Evolutionary conservation across 1,140 invertebrate species (phyloP).

Genomic region (Spodoptera frugiperda): DNA sequence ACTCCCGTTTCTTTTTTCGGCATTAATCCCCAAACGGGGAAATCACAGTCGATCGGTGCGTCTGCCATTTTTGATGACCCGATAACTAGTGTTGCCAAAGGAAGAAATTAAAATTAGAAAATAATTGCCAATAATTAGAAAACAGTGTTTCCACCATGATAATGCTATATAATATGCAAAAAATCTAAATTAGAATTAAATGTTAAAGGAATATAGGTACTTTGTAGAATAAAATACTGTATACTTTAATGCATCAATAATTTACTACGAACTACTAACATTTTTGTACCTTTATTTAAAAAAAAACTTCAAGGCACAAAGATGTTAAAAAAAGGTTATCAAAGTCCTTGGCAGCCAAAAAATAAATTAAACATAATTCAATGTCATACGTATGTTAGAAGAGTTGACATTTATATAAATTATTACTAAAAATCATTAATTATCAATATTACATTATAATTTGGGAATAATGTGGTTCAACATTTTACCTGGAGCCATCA

Average conservation of each 20-base stretch:
- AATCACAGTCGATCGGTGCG: conserved; percentile 90
- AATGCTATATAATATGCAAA: neutral
- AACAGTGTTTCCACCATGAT: neutral
- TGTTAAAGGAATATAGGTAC: too few species aligned
- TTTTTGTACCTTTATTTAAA: conserved; percentile 26
- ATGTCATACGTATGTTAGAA: too few species aligned
- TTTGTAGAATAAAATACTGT: neutral
- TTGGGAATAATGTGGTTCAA: conserved; percentile 60
- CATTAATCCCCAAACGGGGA: conserved; percentile 93
- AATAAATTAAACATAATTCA: neutral
- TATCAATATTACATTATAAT: neutral
- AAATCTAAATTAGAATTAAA: neutral
- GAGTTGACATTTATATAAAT: too few species aligned
- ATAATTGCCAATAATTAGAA: neutral
- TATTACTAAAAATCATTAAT: too few species aligned
- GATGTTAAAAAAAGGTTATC: too few species aligned
- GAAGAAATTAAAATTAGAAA: neutral
- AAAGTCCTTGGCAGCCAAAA: neutral
- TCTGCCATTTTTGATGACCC: conserved; percentile 87
- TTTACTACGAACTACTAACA: too few species aligned
- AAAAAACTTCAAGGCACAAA: too few species aligned
- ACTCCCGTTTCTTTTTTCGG: conserved; percentile 99
- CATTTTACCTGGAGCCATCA: conserved; percentile 51
- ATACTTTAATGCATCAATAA: neutral
- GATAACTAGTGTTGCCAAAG: conserved; percentile 61